A percentile compares a stretch with the other conserved stretches of the same genome.
Evolutionary conservation across 2,797 vertebrate species (phyloP).

Genomic region (Liparis tanakae): DNA sequence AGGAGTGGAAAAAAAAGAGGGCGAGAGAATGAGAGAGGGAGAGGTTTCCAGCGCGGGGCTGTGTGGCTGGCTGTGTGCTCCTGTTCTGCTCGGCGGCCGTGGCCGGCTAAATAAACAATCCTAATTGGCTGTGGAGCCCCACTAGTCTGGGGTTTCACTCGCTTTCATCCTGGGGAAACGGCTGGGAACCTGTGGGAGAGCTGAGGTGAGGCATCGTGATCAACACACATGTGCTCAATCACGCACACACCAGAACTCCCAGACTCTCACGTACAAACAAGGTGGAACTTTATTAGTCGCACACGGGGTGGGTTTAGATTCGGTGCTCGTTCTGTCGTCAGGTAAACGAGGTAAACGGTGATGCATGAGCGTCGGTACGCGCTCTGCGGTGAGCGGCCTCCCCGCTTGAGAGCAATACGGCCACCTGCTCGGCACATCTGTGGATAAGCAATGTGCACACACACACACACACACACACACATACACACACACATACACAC

Average conservation of each 20-base stretch:
- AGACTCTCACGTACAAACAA: slow-evolving; percentile 18
- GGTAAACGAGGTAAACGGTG: slow-evolving; percentile 45
- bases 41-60: slow-evolving; percentile 72
- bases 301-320: slow-evolving; percentile 22
- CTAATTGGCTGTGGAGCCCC: slow-evolving; percentile 96
- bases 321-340: slow-evolving; percentile 37
- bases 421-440: slow-evolving; percentile 73
- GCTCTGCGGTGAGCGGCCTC: slow-evolving; percentile 32
- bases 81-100: slow-evolving; percentile 83
- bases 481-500: slow-evolving; percentile 23
- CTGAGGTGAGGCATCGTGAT: slow-evolving; percentile 83
- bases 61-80: slow-evolving; percentile 77
- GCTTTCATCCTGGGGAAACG: slow-evolving; percentile 83
- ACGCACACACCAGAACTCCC: slow-evolving; percentile 40
- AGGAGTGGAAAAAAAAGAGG: slow-evolving; percentile 63
- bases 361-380: slow-evolving; percentile 34
- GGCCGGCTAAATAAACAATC: slow-evolving; percentile 88
- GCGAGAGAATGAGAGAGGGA: slow-evolving; percentile 28
- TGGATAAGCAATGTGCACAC: slow-evolving; percentile 34
- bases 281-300: slow-evolving; percentile 37
- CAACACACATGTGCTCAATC: slow-evolving; percentile 78
- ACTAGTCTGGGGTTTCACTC: slow-evolving; percentile 88
- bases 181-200: slow-evolving; percentile 80
- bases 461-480: slow-evolving; percentile 20
- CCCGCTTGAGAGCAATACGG: slow-evolving; percentile 45